Evolutionary conservation across 2,888 invertebrate genomes (phyloP).

Genomic region (Drosophila anomalipes): DNA sequence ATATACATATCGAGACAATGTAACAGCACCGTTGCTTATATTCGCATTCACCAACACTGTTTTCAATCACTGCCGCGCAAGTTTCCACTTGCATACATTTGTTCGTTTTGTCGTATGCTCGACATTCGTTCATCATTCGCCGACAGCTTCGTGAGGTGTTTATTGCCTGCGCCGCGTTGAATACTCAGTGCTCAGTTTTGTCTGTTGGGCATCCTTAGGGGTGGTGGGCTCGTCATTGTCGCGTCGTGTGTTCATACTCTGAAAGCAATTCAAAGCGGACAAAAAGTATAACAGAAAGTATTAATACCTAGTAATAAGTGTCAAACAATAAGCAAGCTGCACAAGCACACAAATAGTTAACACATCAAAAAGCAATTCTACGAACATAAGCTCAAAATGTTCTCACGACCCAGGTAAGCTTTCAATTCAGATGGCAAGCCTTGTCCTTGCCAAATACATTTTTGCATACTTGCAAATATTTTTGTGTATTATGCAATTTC

Average conservation of each 20-base stretch:
- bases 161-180: slow-evolving; percentile 46
- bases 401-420: slow-evolving; percentile 83
- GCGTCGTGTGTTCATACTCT: slow-evolving; percentile 38
- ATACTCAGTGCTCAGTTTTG: slow-evolving; percentile 46
- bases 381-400: slow-evolving; percentile 71
- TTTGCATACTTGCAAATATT: slow-evolving; percentile 36
- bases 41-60: slow-evolving; percentile 22
- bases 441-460: slow-evolving; percentile 42
- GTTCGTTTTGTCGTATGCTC: slow-evolving; percentile 22
- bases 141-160: slow-evolving; percentile 47
- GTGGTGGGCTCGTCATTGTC: slow-evolving; percentile 41
- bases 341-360: slow-evolving; percentile 36
- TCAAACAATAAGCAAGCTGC: slow-evolving; percentile 31
- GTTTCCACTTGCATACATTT: slow-evolving; percentile 13
- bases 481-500: slow-evolving; percentile 67
- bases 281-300: slow-evolving; percentile 50
- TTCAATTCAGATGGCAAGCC: not conserved
- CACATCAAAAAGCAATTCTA: slow-evolving; percentile 54
- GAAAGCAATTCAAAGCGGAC: slow-evolving; percentile 18
- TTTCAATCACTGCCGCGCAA: slow-evolving; percentile 41
- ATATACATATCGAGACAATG: not conserved
- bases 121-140: slow-evolving; percentile 54
- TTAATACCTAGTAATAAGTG: slow-evolving; percentile 57
- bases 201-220: slow-evolving; percentile 36
- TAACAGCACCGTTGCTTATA: not conserved